Conservation (phyloP, 2,888 invertebrate genomes). For the Agrotis segetum region DNA sequence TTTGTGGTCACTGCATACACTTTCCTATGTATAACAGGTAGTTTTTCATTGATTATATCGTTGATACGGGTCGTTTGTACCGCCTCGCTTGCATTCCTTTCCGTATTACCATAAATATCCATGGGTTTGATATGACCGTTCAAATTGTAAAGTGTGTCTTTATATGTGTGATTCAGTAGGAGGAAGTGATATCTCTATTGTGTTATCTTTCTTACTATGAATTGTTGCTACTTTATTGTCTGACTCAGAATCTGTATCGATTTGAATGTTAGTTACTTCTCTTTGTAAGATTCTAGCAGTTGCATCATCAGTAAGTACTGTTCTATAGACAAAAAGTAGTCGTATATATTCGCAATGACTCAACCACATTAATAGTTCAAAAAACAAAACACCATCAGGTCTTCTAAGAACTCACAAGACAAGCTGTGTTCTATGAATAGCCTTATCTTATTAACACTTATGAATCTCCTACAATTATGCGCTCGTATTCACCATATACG, state of each 20-base stretch:
- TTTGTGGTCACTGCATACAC: slow-evolving; percentile 76
- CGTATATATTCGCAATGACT: slow-evolving; percentile 37
- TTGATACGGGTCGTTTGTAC: slow-evolving; percentile 71
- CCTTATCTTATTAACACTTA: slow-evolving; percentile 59
- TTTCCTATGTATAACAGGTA: slow-evolving; percentile 80
- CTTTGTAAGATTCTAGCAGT: background rate
- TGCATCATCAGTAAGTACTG: slow-evolving; percentile 17
- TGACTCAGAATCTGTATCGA: background rate
- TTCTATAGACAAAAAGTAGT: slow-evolving; percentile 6
- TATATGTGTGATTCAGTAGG: slow-evolving; percentile 46
- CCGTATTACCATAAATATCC: slow-evolving; percentile 58
- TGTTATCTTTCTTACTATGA: slow-evolving; percentile 17
- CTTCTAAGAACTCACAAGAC: slow-evolving; percentile 41
- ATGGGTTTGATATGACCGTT: slow-evolving; percentile 45
- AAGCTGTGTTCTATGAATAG: slow-evolving; percentile 42
- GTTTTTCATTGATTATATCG: slow-evolving; percentile 83
- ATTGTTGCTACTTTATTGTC: slow-evolving; percentile 16
- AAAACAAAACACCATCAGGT: slow-evolving; percentile 22
- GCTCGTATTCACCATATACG: slow-evolving; percentile 47
- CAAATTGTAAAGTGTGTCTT: slow-evolving; percentile 45
- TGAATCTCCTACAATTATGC: slow-evolving; percentile 51
- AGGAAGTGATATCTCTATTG: slow-evolving; percentile 23
- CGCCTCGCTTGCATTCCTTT: slow-evolving; percentile 52
- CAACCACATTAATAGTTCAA: slow-evolving; percentile 14
- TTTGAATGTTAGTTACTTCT: background rate